phyloP scores from a whole-genome alignment of 1,140 invertebrate genomes.

The Sycophila sp. region DNA sequence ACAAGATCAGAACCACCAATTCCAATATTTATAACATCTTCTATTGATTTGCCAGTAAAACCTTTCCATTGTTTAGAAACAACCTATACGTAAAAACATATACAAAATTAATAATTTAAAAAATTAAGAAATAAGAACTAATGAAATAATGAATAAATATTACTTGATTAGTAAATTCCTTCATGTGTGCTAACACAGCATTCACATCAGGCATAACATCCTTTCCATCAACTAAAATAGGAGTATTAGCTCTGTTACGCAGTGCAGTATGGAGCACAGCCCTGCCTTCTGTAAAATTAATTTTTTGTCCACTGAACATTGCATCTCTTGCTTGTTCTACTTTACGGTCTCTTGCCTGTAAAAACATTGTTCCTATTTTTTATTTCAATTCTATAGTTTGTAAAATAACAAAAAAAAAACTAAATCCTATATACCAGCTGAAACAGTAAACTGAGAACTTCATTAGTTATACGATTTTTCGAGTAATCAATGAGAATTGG shows the following conservation, averaged over 20 bases:
- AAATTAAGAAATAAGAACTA: constrained; percentile 23
- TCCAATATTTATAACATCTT: constrained; percentile 99
- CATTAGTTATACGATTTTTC: constrained; percentile 91
- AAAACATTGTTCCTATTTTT: constrained; percentile 41
- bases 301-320: constrained; percentile 95
- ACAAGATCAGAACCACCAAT: constrained; percentile 98
- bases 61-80: constrained; percentile 82
- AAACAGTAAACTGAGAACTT: constrained; percentile 79
- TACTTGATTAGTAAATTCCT: constrained; percentile 86
- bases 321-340: constrained; percentile 87
- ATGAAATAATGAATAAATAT: constrained; percentile 14
- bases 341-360: constrained; percentile 81
- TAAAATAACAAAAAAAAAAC: constrained; percentile 8
- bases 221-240: constrained; percentile 86
- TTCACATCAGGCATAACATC: constrained; percentile 97
- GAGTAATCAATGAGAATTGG: constrained; percentile 95
- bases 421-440: constrained; percentile 73
- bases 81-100: constrained; percentile 66
- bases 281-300: constrained; percentile 97
- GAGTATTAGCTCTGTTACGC: constrained; percentile 82
- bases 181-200: constrained; percentile 93
- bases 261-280: constrained; percentile 96
- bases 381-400: neutral
- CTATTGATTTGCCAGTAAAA: constrained; percentile 94
- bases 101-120: constrained; percentile 19